Evolutionary conservation across 2,888 invertebrate genomes (phyloP).

Genomic region (Spisula subtruncata): DNA sequence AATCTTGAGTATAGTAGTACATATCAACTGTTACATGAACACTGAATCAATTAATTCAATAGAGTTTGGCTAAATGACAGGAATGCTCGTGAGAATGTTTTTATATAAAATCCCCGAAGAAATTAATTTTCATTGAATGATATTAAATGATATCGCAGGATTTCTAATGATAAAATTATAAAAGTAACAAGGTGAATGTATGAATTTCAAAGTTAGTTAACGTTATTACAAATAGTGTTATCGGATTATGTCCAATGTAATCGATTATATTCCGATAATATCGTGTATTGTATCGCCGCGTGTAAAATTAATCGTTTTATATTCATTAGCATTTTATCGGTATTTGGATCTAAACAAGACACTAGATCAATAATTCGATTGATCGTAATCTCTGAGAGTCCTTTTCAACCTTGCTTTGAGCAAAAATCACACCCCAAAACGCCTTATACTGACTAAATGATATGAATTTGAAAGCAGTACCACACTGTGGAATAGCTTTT

Average conservation of each 20-base stretch:
- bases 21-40: too few relatives aligned
- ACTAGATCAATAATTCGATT: conserved; percentile 28
- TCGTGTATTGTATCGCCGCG: conserved; percentile 31
- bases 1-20: too few relatives aligned
- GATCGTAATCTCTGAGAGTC: conserved; percentile 58
- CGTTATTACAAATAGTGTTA: not conserved
- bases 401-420: conserved; percentile 54
- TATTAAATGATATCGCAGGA: too few relatives aligned
- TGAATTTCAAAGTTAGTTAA: not conserved
- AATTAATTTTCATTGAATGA: too few relatives aligned
- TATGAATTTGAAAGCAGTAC: conserved; percentile 57
- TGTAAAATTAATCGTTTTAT: conserved; percentile 55
- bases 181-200: not conserved
- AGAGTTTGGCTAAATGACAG: too few relatives aligned
- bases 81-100: too few relatives aligned
- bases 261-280: not conserved
- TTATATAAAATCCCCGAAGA: too few relatives aligned
- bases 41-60: too few relatives aligned
- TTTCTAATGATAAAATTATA: not conserved
- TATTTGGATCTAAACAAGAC: conserved; percentile 46
- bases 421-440: conserved; percentile 49
- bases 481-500: conserved; percentile 42
- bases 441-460: conserved; percentile 61
- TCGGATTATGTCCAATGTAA: not conserved
- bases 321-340: conserved; percentile 58